These are phyloP conservation scores for Aphaenogaster floridana DNA, from an alignment of 1,140 invertebrate species.

Conservation along the genomic window DNA sequence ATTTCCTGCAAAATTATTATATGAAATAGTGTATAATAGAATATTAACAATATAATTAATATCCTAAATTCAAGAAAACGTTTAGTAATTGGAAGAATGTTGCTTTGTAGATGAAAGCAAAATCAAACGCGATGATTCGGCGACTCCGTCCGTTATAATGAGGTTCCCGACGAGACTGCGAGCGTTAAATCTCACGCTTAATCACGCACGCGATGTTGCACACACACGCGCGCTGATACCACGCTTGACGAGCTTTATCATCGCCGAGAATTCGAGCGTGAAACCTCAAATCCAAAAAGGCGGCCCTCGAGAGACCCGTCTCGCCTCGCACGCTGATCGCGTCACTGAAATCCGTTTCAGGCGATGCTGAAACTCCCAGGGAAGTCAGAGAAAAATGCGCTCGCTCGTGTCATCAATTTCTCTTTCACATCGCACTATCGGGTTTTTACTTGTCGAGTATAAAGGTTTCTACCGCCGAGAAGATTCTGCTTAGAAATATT, in stretches of 20 bases:
- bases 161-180: slow-evolving; percentile 23
- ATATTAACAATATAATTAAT: background rate
- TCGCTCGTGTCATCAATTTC: slow-evolving; percentile 33
- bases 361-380: slow-evolving; percentile 60
- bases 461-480: background rate
- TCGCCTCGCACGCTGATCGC: slow-evolving; percentile 55
- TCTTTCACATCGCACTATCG: slow-evolving; percentile 3
- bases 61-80: background rate
- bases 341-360: slow-evolving; percentile 20
- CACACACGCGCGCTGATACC: slow-evolving; percentile 54
- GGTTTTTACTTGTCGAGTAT: background rate
- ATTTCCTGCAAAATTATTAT: background rate
- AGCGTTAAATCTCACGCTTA: slow-evolving; percentile 68
- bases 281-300: slow-evolving; percentile 58
- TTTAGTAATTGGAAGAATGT: background rate
- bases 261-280: slow-evolving; percentile 66
- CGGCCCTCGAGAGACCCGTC: slow-evolving; percentile 7
- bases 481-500: background rate
- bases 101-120: no score
- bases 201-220: slow-evolving; percentile 54
- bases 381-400: slow-evolving; percentile 19
- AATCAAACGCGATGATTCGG: slow-evolving; percentile 17
- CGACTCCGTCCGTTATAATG: slow-evolving; percentile 4
- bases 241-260: slow-evolving; percentile 64
- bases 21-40: background rate